Conservation (phyloP, 2,113 vertebrate species). For the Nannobrachium achirus region DNA sequence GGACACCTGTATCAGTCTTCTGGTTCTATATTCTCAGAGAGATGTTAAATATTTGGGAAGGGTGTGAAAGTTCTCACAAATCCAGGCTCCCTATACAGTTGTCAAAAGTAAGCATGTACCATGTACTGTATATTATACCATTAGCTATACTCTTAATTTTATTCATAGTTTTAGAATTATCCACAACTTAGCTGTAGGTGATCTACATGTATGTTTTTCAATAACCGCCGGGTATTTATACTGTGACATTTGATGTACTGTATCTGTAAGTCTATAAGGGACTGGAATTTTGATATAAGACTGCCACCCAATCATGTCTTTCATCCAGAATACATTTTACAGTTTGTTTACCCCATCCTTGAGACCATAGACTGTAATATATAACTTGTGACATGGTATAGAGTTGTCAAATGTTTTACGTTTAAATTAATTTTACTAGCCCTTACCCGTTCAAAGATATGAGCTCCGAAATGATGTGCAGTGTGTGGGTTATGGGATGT, state of each 20-base stretch:
- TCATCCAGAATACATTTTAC: conserved; percentile 31
- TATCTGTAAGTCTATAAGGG: neutral
- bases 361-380: too few species aligned
- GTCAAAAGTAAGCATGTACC: too few species aligned
- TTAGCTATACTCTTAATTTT: neutral
- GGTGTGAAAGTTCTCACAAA: neutral
- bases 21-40: neutral
- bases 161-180: conserved; percentile 12
- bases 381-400: conserved; percentile 46
- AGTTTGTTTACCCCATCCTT: conserved; percentile 24
- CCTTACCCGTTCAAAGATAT: too few species aligned
- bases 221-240: too few species aligned
- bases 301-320: conserved; percentile 6
- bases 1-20: neutral
- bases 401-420: conserved; percentile 55
- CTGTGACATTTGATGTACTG: too few species aligned
- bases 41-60: neutral
- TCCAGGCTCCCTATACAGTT: too few species aligned
- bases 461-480: too few species aligned
- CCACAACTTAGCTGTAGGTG: too few species aligned
- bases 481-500: too few species aligned
- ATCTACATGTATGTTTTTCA: too few species aligned
- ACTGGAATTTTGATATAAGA: conserved; percentile 52
- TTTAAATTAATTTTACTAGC: conserved; percentile 54
- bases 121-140: too few species aligned